These are phyloP conservation scores for Theristicus caerulescens DNA, from an alignment of 2,113 vertebrate genomes.

Conservation along the genomic window DNA sequence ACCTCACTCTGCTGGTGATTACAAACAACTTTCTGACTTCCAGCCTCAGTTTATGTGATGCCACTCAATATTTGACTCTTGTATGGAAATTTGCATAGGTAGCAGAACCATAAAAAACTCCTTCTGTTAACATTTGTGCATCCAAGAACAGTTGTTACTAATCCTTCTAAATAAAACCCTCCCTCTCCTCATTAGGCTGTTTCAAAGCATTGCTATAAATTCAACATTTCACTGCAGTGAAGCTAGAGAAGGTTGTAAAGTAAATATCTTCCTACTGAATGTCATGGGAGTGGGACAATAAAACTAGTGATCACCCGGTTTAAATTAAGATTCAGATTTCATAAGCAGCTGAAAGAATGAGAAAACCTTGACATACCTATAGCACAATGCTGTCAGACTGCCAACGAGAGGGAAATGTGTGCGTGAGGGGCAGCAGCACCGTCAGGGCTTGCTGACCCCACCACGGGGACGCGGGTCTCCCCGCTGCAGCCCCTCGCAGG, in stretches of 20 bases:
- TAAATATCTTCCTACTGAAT: neutral
- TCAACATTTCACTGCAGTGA: neutral
- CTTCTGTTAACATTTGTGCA: neutral
- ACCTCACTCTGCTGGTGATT: neutral
- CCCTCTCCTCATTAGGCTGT: neutral
- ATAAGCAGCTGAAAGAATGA: neutral
- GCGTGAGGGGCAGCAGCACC: neutral
- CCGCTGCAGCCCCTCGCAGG: accelerated
- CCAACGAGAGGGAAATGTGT: accelerated
- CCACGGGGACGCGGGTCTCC: accelerated
- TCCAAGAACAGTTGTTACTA: neutral
- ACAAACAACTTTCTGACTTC: neutral
- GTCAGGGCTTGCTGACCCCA: neutral
- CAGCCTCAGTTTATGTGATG: neutral
- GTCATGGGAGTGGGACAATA: neutral
- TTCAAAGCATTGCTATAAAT: neutral
- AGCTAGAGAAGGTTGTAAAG: neutral
- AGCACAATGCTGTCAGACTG: neutral
- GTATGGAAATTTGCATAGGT: neutral
- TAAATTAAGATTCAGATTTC: neutral
- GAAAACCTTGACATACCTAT: neutral
- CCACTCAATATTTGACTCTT: neutral
- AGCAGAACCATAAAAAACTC: neutral
- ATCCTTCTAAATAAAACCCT: neutral
- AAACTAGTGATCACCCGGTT: accelerated